Evolutionary conservation across 2,797 vertebrate species (phyloP), one percentile per base, ranked within the genome.

Genomic region (Xenentodon cancila): DNA sequence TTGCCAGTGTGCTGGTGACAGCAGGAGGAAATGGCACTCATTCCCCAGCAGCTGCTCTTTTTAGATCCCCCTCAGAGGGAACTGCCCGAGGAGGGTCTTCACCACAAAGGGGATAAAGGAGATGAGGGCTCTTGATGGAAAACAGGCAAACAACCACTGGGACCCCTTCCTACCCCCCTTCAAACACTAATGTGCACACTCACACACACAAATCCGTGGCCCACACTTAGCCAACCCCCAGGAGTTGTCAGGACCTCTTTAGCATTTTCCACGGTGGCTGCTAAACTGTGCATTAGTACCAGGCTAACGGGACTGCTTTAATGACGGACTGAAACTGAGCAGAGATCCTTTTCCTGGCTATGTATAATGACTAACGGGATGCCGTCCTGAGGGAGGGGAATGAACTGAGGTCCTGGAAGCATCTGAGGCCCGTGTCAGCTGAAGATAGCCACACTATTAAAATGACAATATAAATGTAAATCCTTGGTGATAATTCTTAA

Each of bases 61-160:
- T 94, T 91, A 93, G 94, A 94, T 90, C 93, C 88, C 88, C 94
- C 89, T 86, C 92, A 84, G 89, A 92, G 90, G 90, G 86, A 88
- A 88, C 82, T 89, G 90, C 92, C 90, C 79, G 89, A 92, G 90
- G 93, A 88, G 88, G 85, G 85, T 82, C 85, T 85, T 76, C 68
- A 86, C 86, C 93, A 95, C 93, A 95, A 95, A 95, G 91, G 91
- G 94, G 94, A 95, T 94, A 95, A 94, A 94, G 93, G 89, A 91
- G 94, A 93, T 95, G 93, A 94, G 93, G 95, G 91, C 92, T 92
- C 87, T 83, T 91, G 90, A 94, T 93, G 90, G 88, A 93, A 92
- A 94, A 92, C 89, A 93, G 92, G 93, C 89, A 94, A 94, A 93
- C 90, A 94, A 95, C 92, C 92, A 92, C 93, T 89, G 90, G 93